Evolutionary conservation across 2,797 vertebrate species (phyloP), one percentile per base, ranked within the genome.

Genomic region (Pangasius djambal): DNA sequence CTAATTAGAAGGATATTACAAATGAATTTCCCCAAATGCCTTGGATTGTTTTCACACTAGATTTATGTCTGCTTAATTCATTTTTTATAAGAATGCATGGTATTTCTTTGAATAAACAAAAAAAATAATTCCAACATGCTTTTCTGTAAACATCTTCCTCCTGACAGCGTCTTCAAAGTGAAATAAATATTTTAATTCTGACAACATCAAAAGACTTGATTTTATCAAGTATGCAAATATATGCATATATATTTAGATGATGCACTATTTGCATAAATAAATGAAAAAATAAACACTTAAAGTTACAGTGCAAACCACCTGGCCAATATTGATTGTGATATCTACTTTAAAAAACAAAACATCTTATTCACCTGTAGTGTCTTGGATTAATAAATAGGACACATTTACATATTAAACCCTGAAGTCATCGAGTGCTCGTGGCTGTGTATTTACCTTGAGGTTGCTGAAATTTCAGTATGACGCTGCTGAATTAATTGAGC

Each of bases 401-500:
- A 59, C 55, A 81, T 37, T 59, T 37, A 22, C 22, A 40, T 15
- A 40, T 40, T 13, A 40, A 61, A 61, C 34, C 57, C 22, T 7
- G 22, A 31, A 69, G 8, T 50, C 5, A 28, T 4, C 15, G 6
- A 18, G 34, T 89, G 67, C 13, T 37, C 28, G 9, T 6, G 31
- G 87, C 69, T 57, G 28, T 74, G 20, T n/a, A 13, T 87, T 89
- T 89, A 92, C 92, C 90, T 92, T 75, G 90, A 83, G 70, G 72
- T 67, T 50, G 75, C 75, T 78, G 84, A 89, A 82, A 82, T 87
- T 85, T 90, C 79, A 55, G 63, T 96, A n/a, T 91, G 96, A 52
- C 97, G 94, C 15, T 99, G 97, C 87, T 97, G 97, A 55, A 99
- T 94, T 82, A 99, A 91, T 90, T 97, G 97, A 25, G 97, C 98